A percentile compares a stretch with the other conserved stretches of the same genome.
Conservation (phyloP, 1,140 invertebrate species). For the Drosophila miranda region DNA sequence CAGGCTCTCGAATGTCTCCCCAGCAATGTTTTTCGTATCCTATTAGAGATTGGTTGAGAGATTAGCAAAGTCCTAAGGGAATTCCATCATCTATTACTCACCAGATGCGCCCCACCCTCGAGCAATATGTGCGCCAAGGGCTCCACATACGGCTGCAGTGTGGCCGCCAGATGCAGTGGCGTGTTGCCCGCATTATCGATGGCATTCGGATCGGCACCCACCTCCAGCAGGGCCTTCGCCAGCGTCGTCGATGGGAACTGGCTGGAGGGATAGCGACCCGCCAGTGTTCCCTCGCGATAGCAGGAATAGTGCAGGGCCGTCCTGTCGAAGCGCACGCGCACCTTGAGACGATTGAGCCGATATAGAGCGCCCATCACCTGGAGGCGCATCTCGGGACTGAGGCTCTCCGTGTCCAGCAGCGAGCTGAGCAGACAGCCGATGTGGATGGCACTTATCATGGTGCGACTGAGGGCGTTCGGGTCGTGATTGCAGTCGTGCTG, state of each 20-base stretch:
- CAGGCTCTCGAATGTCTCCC: conserved; percentile 89
- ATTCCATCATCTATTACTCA: conserved; percentile 34
- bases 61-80: not conserved
- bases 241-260: conserved; percentile 90
- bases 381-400: conserved; percentile 83
- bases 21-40: conserved; percentile 91
- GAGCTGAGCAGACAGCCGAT: conserved; percentile 89
- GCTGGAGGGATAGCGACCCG: conserved; percentile 88
- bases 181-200: conserved; percentile 89
- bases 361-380: conserved; percentile 87
- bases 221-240: conserved; percentile 89
- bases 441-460: conserved; percentile 93
- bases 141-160: conserved; percentile 85
- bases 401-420: conserved; percentile 84
- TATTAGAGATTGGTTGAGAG: conserved; percentile 1
- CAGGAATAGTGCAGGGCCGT: conserved; percentile 94
- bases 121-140: conserved; percentile 88
- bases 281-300: conserved; percentile 84
- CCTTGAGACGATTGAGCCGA: conserved; percentile 89
- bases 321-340: conserved; percentile 86
- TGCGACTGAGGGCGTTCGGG: conserved; percentile 89
- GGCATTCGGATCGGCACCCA: conserved; percentile 91
- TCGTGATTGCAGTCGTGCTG: conserved; percentile 87
- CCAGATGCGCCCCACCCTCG: conserved; percentile 90
- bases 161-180: conserved; percentile 76